Evolutionary conservation across 1,140 invertebrate genomes (phyloP).

Genomic region (Rhagoletis zephyria): DNA sequence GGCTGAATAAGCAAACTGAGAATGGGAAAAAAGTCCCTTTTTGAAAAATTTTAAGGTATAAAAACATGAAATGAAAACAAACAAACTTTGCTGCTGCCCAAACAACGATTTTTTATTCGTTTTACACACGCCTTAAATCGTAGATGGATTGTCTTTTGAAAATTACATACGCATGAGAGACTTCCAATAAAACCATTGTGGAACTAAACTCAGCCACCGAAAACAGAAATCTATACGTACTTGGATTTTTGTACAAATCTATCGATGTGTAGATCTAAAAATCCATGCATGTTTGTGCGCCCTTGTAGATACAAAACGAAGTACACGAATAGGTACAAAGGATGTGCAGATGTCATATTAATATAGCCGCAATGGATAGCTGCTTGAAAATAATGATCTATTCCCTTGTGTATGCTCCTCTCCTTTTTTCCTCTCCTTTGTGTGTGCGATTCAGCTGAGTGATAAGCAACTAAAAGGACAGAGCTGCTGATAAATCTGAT

Average conservation of each 20-base stretch:
- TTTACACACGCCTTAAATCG: not conserved
- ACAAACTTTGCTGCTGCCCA: not conserved
- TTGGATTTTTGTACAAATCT: not conserved
- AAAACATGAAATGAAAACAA: not conserved
- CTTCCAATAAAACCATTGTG: not conserved
- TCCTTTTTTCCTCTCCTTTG: not conserved
- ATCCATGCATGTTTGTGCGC: not conserved
- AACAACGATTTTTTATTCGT: not conserved
- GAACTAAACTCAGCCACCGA: not conserved
- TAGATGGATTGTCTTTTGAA: not conserved
- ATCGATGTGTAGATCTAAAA: not conserved
- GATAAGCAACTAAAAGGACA: not conserved
- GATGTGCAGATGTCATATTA: not conserved
- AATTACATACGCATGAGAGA: not conserved
- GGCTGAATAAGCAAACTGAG: not conserved
- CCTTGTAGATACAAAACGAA: not conserved
- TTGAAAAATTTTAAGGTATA: not conserved
- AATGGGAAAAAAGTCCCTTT: not conserved
- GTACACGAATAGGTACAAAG: not conserved
- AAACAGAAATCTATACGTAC: not conserved
- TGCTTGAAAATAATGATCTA: constrained; percentile 12
- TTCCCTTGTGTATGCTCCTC: not conserved
- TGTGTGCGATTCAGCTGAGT: not conserved
- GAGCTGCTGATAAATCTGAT: no score
- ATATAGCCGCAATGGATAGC: not conserved